Evolutionary conservation across 2,888 invertebrate genomes (phyloP).

Genomic region (Eudemis profundana): DNA sequence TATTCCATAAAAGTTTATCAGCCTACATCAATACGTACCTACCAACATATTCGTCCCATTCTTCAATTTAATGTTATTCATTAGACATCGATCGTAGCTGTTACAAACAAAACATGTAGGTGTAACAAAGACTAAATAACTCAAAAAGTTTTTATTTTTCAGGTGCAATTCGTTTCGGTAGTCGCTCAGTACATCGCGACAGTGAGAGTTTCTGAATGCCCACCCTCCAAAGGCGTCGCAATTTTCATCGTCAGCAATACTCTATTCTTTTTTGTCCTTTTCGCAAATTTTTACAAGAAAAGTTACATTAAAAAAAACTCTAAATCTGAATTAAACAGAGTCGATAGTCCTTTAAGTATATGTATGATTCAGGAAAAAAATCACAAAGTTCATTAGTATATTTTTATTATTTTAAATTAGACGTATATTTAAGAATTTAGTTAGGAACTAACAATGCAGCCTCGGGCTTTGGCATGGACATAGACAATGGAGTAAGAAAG

Average conservation of each 20-base stretch:
- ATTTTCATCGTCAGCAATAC: constrained; percentile 84
- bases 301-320: constrained; percentile 62
- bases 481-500: too few species aligned
- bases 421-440: not conserved
- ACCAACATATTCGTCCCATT: too few species aligned
- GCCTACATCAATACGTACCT: too few species aligned
- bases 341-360: constrained; percentile 1
- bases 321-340: not conserved
- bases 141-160: constrained; percentile 62
- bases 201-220: constrained; percentile 84
- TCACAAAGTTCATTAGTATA: constrained; percentile 1
- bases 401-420: constrained; percentile 16
- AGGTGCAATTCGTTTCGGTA: constrained; percentile 88
- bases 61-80: too few species aligned
- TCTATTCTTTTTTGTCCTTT: constrained; percentile 85
- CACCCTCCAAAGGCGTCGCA: constrained; percentile 84
- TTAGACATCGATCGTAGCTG: too few species aligned
- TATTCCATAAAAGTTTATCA: too few species aligned
- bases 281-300: constrained; percentile 87
- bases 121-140: too few species aligned
- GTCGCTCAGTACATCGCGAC: constrained; percentile 82
- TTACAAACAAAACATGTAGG: too few species aligned
- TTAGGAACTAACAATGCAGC: too few species aligned
- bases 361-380: constrained; percentile 25
- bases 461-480: too few species aligned